A percentile compares a stretch with the other conserved stretches of the same genome.
Evolutionary conservation across 2,113 vertebrate species (phyloP).

Genomic region (Crotalus horridus): DNA sequence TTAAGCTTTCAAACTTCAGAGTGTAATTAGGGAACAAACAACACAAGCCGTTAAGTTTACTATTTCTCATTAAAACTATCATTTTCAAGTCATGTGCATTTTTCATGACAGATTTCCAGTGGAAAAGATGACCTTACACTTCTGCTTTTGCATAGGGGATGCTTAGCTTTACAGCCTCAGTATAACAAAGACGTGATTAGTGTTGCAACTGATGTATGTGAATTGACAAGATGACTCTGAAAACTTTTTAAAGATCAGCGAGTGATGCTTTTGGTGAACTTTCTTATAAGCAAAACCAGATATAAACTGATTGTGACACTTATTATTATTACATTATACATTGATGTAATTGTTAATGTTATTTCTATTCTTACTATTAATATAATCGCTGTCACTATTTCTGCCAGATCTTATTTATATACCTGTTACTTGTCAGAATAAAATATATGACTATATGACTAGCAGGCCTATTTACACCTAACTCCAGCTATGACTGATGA

Average conservation of each 20-base stretch:
- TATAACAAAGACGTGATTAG: not conserved
- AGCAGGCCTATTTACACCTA: constrained; percentile 2
- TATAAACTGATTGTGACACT: not conserved
- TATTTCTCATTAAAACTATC: not conserved
- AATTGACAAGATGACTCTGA: not conserved
- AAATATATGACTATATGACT: constrained; percentile 1
- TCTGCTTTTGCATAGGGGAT: not conserved
- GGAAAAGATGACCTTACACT: not conserved
- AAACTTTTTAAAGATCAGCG: not conserved
- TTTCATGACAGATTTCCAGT: not conserved
- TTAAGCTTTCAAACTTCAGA: constrained; percentile 23
- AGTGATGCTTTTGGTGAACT: not conserved
- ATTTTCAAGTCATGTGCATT: not conserved
- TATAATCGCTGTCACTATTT: not conserved
- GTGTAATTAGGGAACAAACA: constrained; percentile 43
- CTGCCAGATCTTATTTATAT: not conserved
- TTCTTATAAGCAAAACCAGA: not conserved
- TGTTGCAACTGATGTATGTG: not conserved
- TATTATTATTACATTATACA: not conserved
- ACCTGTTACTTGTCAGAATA: not conserved
- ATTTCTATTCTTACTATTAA: not conserved
- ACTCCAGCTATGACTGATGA: not conserved
- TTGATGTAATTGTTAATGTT: not conserved
- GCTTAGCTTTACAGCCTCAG: not conserved
- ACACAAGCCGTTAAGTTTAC: constrained; percentile 27